Conservation (phyloP, 1,140 invertebrate genomes). For the Medauroidea extradentata region DNA sequence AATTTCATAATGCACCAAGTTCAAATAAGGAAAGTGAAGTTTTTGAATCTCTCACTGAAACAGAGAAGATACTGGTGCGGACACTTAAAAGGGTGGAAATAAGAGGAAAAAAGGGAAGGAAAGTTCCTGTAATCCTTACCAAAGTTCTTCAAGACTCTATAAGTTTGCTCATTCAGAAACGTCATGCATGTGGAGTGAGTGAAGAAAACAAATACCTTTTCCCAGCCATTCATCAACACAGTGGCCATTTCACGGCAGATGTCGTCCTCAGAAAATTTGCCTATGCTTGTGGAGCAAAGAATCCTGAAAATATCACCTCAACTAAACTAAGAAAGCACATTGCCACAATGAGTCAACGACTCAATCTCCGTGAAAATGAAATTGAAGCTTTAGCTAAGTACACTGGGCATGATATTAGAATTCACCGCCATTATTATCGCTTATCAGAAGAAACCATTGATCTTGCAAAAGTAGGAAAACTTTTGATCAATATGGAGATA, state of each 20-base stretch:
- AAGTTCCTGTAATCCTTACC: conserved; percentile 4
- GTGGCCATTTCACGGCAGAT: neutral
- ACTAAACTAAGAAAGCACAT: conserved; percentile 24
- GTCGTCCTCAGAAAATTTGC: conserved; percentile 14
- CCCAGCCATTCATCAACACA: neutral
- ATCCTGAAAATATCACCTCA: conserved; percentile 17
- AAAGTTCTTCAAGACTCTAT: neutral
- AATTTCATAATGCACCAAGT: no score
- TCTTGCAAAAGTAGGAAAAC: conserved; percentile 1
- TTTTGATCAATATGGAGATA: neutral
- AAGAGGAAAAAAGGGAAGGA: conserved; percentile 7
- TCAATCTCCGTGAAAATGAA: no score
- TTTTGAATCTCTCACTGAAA: no score
- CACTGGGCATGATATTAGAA: conserved; percentile 17
- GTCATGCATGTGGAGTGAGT: neutral
- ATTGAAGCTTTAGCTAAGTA: conserved; percentile 16
- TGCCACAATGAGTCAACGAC: conserved; percentile 17
- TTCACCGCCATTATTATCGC: conserved; percentile 14
- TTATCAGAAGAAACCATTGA: neutral
- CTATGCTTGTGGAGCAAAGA: neutral
- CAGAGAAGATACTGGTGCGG: no score
- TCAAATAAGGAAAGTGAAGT: no score
- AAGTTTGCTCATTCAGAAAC: neutral
- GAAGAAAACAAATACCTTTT: neutral
- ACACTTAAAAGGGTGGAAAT: neutral